A percentile compares a stretch with the other conserved stretches of the same genome.
Conservation (phyloP, 2,888 invertebrate genomes). For the Diarsia rubi region DNA sequence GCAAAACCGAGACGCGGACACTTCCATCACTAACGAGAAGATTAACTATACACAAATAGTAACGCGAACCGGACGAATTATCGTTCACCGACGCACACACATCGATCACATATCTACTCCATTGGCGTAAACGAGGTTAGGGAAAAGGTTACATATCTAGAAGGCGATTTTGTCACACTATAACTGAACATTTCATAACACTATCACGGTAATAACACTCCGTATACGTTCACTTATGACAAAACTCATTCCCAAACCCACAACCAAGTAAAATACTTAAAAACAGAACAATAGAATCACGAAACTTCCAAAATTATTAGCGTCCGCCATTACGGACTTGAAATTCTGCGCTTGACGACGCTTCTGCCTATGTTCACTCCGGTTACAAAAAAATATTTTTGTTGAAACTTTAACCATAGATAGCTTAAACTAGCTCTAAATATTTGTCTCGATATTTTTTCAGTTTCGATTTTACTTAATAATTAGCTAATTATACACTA, state of each 20-base stretch:
- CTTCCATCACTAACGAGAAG: constrained; percentile 90
- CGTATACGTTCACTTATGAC: constrained; percentile 80
- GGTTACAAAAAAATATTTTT: constrained; percentile 84
- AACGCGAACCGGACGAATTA: constrained; percentile 89
- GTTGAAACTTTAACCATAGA: constrained; percentile 60
- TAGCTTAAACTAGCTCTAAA: constrained; percentile 42
- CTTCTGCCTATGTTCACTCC: constrained; percentile 90
- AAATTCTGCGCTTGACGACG: constrained; percentile 89
- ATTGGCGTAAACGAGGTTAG: constrained; percentile 95
- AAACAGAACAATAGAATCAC: constrained; percentile 90
- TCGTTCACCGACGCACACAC: constrained; percentile 94
- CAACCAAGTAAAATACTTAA: constrained; percentile 81
- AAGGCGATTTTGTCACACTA: constrained; percentile 90
- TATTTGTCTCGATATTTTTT: constrained; percentile 55
- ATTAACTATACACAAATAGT: constrained; percentile 85
- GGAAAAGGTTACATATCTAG: constrained; percentile 93
- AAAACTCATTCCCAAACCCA: constrained; percentile 84
- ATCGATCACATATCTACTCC: constrained; percentile 94
- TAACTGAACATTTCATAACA: constrained; percentile 89
- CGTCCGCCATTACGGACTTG: constrained; percentile 91
- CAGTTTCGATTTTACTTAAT: constrained; percentile 47
- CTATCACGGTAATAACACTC: constrained; percentile 86
- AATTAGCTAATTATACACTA: constrained; percentile 57
- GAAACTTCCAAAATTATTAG: constrained; percentile 90
- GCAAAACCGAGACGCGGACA: constrained; percentile 90